These are phyloP conservation scores for Allobates femoralis DNA, from an alignment of 2,797 vertebrate species.

Conservation along the genomic window DNA sequence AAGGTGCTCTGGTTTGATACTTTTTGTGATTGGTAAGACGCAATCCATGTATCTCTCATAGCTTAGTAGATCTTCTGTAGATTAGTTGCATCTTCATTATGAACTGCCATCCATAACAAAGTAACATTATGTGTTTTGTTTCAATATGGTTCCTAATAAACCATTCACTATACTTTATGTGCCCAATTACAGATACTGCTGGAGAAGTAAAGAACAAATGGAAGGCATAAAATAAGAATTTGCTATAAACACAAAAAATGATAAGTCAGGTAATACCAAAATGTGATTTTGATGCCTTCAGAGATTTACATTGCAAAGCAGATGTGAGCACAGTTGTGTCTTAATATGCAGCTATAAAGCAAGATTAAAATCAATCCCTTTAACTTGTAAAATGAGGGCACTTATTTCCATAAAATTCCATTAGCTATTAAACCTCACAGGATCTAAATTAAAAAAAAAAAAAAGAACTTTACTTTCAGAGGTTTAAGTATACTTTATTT, in stretches of 20 bases:
- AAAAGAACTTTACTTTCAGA: slow-evolving; percentile 9
- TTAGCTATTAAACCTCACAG: slow-evolving; percentile 4
- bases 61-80: neutral
- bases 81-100: neutral
- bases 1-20: neutral
- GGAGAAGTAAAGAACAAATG: slow-evolving; percentile 15
- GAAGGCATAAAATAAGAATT: neutral
- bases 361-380: slow-evolving; percentile 39
- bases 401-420: slow-evolving; percentile 46
- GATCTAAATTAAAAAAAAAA: slow-evolving; percentile 40
- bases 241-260: slow-evolving; percentile 15
- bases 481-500: neutral
- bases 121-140: neutral
- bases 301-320: slow-evolving; percentile 47
- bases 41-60: neutral
- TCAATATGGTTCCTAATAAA: slow-evolving; percentile 14
- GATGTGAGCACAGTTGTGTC: slow-evolving; percentile 58
- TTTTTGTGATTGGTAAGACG: neutral
- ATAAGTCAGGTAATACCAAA: slow-evolving; percentile 20
- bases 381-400: slow-evolving; percentile 19
- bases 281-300: neutral
- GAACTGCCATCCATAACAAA: neutral
- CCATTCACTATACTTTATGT: slow-evolving; percentile 12
- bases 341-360: slow-evolving; percentile 48
- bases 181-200: neutral